Base-by-base conservation (phyloP, 2,888 invertebrate species). In the Eledone cirrhosa region DNA sequence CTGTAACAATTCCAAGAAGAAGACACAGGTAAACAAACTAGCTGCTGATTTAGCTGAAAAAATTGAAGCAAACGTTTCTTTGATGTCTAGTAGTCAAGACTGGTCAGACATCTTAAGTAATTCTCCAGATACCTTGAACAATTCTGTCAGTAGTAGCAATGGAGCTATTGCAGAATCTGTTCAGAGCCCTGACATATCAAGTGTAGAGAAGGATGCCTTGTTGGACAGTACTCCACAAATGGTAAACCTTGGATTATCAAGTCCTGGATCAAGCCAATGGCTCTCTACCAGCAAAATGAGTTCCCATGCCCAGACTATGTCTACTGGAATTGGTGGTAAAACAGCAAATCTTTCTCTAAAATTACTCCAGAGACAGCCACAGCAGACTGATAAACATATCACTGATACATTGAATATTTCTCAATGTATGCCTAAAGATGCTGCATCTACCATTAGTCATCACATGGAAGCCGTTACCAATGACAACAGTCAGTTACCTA, bases 121-220 rank as follows among this genome's bases (percentile, higher is more conserved):
- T 72, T 41, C 41, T 41, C 4, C 22, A 33, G 72, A 72, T 41
- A 41, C 41, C 0, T 3, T 41, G 41, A 2, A 41, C 41, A 72
- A 33, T 72, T 29, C 72, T 33, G 72, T 41, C 4, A 16, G 33
- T 29, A 47, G 27, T 2, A 75, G 27, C 19, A 74, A 27, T 74
- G n/a, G 74, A 11, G n/a, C 47, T 3, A 48, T 24, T 24, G 24
- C 47, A 13, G 76, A 76, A 76, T 27, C 76, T 5, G 41, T 47
- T 29, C 76, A 76, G 47, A 76, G 76, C 47, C 76, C 76, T 14
- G 76, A 76, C 48, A 76, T 76, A 47, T 76, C 83, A 48, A 86
- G 85, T 78, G 79, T 88, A 22, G 88, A 88, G 77, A 84, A 82
- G 76, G 88, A 88, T 80, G 88, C 87, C 7, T 78, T 88, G 22